phyloP scores from a whole-genome alignment of 2,888 invertebrate species.

The Thera britannica region DNA sequence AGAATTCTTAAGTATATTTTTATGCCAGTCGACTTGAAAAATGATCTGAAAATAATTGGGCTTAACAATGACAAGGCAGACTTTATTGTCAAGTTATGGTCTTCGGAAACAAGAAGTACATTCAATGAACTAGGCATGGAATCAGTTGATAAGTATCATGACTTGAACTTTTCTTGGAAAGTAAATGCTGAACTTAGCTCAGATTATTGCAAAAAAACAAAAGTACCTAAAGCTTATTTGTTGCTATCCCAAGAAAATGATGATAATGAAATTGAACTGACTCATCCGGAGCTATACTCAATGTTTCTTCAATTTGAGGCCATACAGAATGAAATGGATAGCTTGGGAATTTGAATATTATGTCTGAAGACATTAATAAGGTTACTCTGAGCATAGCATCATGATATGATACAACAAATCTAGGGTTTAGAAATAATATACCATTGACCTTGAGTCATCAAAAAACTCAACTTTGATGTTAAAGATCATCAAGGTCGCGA shows the following conservation, averaged over 20 bases:
- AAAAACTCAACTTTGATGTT: too few species aligned
- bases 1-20: constrained; percentile 72
- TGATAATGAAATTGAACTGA: constrained; percentile 68
- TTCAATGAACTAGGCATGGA: constrained; percentile 63
- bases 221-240: constrained; percentile 72
- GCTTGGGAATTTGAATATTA: constrained; percentile 50
- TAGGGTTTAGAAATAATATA: too few species aligned
- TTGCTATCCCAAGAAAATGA: constrained; percentile 51
- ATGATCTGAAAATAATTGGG: constrained; percentile 64
- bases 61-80: constrained; percentile 67
- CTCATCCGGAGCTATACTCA: constrained; percentile 72
- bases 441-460: too few species aligned
- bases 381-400: too few species aligned
- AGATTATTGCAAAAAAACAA: constrained; percentile 69
- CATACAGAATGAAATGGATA: constrained; percentile 77
- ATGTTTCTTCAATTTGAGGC: constrained; percentile 75
- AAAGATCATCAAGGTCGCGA: too few species aligned
- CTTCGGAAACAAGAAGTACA: constrained; percentile 66
- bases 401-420: too few species aligned
- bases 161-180: constrained; percentile 68
- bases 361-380: not conserved
- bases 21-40: constrained; percentile 72
- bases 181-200: constrained; percentile 78
- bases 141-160: constrained; percentile 49
- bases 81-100: constrained; percentile 72